Base-by-base conservation (phyloP, 2,797 vertebrate genomes). In the Cuniculus paca region DNA sequence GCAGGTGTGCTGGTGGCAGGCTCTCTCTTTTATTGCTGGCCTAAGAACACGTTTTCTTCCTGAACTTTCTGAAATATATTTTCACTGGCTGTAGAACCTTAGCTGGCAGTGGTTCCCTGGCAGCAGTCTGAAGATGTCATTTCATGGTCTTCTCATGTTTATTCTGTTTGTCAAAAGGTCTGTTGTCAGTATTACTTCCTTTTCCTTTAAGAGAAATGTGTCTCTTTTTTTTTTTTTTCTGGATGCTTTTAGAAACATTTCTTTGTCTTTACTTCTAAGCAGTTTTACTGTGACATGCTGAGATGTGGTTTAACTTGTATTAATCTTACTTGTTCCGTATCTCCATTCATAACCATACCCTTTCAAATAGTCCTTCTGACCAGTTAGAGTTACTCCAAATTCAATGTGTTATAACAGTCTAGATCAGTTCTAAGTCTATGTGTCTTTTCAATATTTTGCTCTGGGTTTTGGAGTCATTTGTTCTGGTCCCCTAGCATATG, bases 361-460 rank as follows among this genome's bases (percentile, higher is more conserved):
- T n/a, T 90, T 61, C 9, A 54, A 48, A 56, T 39, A 70, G 16
- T 56, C 80, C 74, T 90, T 77, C 65, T 72, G n/a, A 54, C 26
- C 6, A 28, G 48, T 70, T 54, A 54, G n/a, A 92, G 13, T 83
- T 52, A 36, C 52, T 88, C 54, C 78, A 50, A 78, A 58, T 70
- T 63, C 63, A 79, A n/a, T 70, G 60, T 82, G 60, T 77, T 24
- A 7, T 82, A 56, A 54, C 45, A 16, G 60, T 80, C 63, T 60
- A 68, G 56, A 75, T 83, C n/a, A 80, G 39, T 36, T 93, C 77
- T 58, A 56, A 52, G 14, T 81, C 52, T 60, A 0, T 60, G 34
- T n/a, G n/a, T 84, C 45, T 56, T 93, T 84, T 75, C 34, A 88
- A 10, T 65, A 88, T 50, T 95, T 94, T 68, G 36, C 52, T 39